These are phyloP conservation scores for Chymomyza amoena DNA, from an alignment of 2,888 invertebrate species.

Conservation along the genomic window DNA sequence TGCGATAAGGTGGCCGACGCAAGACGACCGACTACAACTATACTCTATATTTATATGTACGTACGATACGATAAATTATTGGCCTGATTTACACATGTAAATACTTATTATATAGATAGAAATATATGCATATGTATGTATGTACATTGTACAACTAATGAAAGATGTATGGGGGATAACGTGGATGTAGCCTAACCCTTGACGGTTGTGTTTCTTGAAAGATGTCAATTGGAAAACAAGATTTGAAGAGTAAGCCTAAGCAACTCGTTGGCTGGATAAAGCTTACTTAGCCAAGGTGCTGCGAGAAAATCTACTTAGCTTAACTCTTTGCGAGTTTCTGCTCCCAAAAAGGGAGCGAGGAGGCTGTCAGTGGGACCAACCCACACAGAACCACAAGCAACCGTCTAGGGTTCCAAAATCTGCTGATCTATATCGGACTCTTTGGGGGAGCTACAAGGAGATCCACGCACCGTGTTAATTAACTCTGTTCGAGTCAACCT, in stretches of 20 bases:
- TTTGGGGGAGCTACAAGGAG: no score
- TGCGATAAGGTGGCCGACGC: slow-evolving; percentile 30
- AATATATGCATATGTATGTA: slow-evolving; percentile 4
- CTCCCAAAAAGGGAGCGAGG: no score
- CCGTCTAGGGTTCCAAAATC: neutral
- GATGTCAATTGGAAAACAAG: no score
- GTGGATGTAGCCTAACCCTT: neutral
- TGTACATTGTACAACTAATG: neutral
- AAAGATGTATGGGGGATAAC: neutral
- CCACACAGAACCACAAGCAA: no score
- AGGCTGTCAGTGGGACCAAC: no score
- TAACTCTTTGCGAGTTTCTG: no score
- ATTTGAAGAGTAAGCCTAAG: no score
- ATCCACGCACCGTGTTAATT: no score
- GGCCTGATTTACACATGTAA: slow-evolving; percentile 2
- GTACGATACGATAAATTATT: neutral
- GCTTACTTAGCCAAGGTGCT: no score
- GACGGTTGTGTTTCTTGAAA: neutral
- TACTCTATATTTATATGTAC: slow-evolving; percentile 2
- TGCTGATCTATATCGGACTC: neutral
- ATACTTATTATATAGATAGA: neutral
- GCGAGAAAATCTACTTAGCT: no score
- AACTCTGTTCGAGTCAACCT: neutral
- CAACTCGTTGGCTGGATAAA: no score
- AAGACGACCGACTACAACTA: neutral